Conservation (phyloP, 2,113 vertebrate species). For the Oenanthe melanoleuca region DNA sequence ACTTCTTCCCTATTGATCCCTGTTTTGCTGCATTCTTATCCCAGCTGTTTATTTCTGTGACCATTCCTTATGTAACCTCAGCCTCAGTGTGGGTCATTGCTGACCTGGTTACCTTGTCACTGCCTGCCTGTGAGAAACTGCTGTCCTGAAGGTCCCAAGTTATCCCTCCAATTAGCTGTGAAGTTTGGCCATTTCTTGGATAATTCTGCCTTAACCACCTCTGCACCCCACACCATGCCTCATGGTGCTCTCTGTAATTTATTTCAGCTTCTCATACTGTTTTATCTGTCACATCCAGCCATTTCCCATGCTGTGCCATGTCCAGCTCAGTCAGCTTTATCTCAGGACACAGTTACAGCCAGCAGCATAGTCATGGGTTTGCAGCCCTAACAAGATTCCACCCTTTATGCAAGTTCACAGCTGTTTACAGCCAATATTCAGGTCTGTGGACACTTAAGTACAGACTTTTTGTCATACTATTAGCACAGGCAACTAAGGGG, state of each 20-base stretch:
- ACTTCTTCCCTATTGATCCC: background rate
- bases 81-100: background rate
- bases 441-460: background rate
- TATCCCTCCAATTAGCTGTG: background rate
- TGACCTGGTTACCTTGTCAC: background rate
- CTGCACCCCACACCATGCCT: background rate
- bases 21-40: background rate
- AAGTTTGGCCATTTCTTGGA: background rate
- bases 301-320: rapidly evolving
- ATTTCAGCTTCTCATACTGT: background rate
- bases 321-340: background rate
- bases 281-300: background rate
- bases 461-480: background rate
- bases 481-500: background rate
- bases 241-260: background rate
- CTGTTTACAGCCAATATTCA: background rate
- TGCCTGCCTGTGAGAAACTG: background rate
- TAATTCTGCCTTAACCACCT: background rate
- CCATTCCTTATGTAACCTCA: background rate
- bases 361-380: background rate
- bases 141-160: background rate
- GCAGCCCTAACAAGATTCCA: background rate
- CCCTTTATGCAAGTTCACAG: background rate
- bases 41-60: background rate
- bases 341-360: background rate